Base-by-base conservation (phyloP, 2,797 vertebrate species). In the Pelobates cultripes region DNA sequence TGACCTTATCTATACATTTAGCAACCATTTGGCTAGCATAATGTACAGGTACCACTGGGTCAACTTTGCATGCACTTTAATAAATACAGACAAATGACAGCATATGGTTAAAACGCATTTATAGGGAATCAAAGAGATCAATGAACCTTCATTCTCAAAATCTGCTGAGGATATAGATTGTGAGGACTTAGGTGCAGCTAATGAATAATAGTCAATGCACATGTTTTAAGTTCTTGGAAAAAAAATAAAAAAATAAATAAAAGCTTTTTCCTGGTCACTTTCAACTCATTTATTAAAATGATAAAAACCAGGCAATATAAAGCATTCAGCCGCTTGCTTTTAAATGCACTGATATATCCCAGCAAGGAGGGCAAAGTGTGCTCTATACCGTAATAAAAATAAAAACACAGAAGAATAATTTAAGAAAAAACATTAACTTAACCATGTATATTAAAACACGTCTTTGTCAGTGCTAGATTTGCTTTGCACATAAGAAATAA, bases 381-480 rank as follows among this genome's bases (percentile, higher is more conserved):
- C 45, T 68, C 28, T 14, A 43, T 14, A 68, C 28, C 28, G 28
- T 28, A 28, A 28, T 28, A 28, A 28, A 28, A 28, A 28, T 28
- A 28, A 28, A 28, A 28, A 28, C 1, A 28, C 41, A 68, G 41
- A 43, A 70, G n/a, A 14, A 70, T 45, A 15, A 5, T 44, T n/a
- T 45, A 13, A n/a, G 68, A 70, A 4, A 44, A 45, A 1, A 28
- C 28, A 63, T 78, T 72, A 40, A 87, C 47, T 51, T 72, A 72
- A 73, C 83, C 84, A 84, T 72, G 70, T 42, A 7, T 70, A 45
- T 70, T 14, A 72, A 61, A 84, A 4, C 75, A 40, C 3, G 42
- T 8, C 42, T 15, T 85, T 80, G 63, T 83, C 76, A 81, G 44
- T 82, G 85, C 78, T 15, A 40, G 79, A 66, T 82, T 75, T 42